phyloP scores from a whole-genome alignment of 2,797 vertebrate species.

The Tinamus major region DNA sequence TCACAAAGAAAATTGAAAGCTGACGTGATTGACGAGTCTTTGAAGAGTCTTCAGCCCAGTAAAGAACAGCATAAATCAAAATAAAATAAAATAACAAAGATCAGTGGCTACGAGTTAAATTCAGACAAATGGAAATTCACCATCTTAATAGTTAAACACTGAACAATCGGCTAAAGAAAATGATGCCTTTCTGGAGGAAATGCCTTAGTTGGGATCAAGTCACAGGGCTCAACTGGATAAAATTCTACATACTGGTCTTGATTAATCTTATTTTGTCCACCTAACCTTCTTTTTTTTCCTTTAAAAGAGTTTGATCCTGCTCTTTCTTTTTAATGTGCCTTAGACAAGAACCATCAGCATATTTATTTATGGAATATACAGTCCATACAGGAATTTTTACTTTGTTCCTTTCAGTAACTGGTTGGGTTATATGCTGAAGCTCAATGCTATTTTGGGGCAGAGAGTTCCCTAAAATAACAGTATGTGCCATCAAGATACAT shows the following conservation, averaged over 20 bases:
- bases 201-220: not conserved
- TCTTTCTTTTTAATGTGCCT: not conserved
- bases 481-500: not conserved
- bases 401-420: not conserved
- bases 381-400: not conserved
- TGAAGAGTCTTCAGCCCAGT: not conserved
- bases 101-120: not conserved
- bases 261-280: not conserved
- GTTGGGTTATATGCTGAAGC: not conserved
- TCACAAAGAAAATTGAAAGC: not conserved
- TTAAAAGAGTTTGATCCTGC: not conserved
- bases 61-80: not conserved
- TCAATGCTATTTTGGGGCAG: fast-evolving
- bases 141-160: not conserved
- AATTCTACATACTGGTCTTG: not conserved
- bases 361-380: not conserved
- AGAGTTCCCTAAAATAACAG: not conserved
- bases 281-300: not conserved
- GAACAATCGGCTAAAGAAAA: not conserved
- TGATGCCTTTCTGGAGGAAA: not conserved
- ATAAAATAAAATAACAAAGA: not conserved
- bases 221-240: not conserved
- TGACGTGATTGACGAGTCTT: not conserved
- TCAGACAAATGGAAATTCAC: not conserved
- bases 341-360: not conserved